A percentile compares a stretch with the other conserved stretches of the same genome.
Evolutionary conservation across 1,140 invertebrate genomes (phyloP).

Genomic region (Leptinotarsa lineolata): DNA sequence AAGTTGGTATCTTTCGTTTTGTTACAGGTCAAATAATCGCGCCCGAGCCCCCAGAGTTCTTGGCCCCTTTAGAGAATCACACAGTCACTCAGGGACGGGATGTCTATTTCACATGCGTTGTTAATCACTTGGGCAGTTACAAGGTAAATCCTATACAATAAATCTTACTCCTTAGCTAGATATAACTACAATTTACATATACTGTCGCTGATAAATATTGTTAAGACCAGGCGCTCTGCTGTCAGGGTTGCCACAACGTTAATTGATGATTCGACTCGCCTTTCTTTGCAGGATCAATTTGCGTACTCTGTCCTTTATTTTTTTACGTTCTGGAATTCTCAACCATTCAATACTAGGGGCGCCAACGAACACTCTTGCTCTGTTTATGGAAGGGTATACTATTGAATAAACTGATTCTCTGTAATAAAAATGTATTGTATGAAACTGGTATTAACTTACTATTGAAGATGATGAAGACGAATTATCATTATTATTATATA

Average conservation of each 20-base stretch:
- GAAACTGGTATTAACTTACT: too few species aligned
- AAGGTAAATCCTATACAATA: conserved; percentile 65
- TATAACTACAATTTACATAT: conserved; percentile 23
- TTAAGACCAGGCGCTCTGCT: conserved; percentile 16
- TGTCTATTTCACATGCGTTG: conserved; percentile 84
- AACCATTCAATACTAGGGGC: too few species aligned
- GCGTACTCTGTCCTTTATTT: background rate
- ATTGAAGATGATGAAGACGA: too few species aligned
- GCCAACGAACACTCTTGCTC: too few species aligned
- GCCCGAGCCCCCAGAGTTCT: conserved; percentile 73
- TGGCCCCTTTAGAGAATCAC: conserved; percentile 82
- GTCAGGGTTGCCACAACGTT: conserved; percentile 9
- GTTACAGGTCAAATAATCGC: conserved; percentile 55
- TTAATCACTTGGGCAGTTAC: conserved; percentile 82
- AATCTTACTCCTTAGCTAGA: conserved; percentile 23
- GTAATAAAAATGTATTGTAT: too few species aligned
- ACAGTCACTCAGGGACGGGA: conserved; percentile 86
- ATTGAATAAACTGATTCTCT: too few species aligned
- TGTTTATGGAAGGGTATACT: too few species aligned
- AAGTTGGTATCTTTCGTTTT: conserved; percentile 44
- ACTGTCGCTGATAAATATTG: conserved; percentile 23
- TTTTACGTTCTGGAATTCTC: too few species aligned
- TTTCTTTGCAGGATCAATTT: conserved; percentile 1
- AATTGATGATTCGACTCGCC: conserved; percentile 14
- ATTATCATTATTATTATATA: too few species aligned